phyloP scores from a whole-genome alignment of 1,140 invertebrate genomes.

The Aphaenogaster ashmeadi region DNA sequence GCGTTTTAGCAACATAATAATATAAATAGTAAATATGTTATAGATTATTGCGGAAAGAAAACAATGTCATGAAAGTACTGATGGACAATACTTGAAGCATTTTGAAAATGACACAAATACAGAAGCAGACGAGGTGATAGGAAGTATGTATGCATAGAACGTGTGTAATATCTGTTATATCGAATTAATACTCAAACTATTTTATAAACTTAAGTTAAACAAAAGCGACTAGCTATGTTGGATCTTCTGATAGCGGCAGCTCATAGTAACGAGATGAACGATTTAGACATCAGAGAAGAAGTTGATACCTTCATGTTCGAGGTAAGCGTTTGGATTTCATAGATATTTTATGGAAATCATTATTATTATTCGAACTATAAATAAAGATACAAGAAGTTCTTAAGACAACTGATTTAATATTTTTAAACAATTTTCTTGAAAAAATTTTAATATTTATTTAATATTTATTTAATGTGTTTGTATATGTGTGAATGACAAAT shows the following conservation, averaged over 20 bases:
- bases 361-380: background rate
- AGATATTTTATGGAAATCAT: background rate
- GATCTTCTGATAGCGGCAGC: conserved; percentile 92
- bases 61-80: conserved; percentile 76
- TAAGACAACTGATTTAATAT: background rate
- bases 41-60: conserved; percentile 79
- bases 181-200: background rate
- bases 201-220: conserved; percentile 77
- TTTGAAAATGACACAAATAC: conserved; percentile 14
- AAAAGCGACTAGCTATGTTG: conserved; percentile 92
- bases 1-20: background rate
- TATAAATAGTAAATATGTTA: background rate
- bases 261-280: conserved; percentile 84
- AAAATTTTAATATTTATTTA: too few species aligned
- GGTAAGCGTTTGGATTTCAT: conserved; percentile 85
- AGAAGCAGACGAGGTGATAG: background rate
- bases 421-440: background rate
- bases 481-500: background rate
- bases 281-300: conserved; percentile 92
- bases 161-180: background rate
- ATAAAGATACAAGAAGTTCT: background rate
- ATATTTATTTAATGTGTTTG: too few species aligned
- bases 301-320: conserved; percentile 92
- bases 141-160: conserved; percentile 30
- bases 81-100: conserved; percentile 52